phyloP scores from a whole-genome alignment of 2,888 invertebrate species.

The Anthrax anthrax region DNA sequence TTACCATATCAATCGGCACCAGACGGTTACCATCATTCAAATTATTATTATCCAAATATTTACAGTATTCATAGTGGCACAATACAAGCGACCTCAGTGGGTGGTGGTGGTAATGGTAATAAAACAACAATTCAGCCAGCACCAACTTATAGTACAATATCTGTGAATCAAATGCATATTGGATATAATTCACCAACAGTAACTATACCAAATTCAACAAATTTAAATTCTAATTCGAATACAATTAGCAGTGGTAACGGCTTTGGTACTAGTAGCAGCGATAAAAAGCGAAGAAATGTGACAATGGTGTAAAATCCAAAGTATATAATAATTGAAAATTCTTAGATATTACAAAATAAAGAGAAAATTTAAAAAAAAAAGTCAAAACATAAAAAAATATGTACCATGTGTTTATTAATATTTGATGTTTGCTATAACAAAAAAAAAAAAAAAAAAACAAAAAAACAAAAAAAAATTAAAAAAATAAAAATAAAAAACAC shows the following conservation, averaged over 20 bases:
- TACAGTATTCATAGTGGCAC: neutral
- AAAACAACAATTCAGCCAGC: constrained; percentile 16
- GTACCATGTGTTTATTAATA: neutral
- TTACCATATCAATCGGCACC: constrained; percentile 19
- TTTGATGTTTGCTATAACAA: neutral
- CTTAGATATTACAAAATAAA: neutral
- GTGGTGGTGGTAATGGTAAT: neutral
- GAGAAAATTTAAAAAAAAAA: neutral
- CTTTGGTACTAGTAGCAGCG: constrained; percentile 14
- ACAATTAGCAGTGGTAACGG: constrained; percentile 32
- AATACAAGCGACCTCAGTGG: neutral
- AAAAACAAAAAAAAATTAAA: neutral
- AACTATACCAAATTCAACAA: constrained; percentile 13
- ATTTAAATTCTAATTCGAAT: neutral
- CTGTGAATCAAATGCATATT: constrained; percentile 9
- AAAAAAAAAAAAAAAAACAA: neutral
- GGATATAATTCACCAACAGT: constrained; percentile 22
- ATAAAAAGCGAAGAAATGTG: constrained; percentile 42
- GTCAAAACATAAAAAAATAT: neutral
- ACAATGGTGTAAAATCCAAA: constrained; percentile 41
- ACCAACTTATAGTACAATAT: constrained; percentile 32
- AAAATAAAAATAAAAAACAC: neutral
- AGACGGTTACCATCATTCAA: neutral
- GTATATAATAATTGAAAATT: neutral
- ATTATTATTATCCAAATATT: constrained; percentile 4